phyloP scores from a whole-genome alignment of 2,797 vertebrate species.

The Galagoides demidoff region DNA sequence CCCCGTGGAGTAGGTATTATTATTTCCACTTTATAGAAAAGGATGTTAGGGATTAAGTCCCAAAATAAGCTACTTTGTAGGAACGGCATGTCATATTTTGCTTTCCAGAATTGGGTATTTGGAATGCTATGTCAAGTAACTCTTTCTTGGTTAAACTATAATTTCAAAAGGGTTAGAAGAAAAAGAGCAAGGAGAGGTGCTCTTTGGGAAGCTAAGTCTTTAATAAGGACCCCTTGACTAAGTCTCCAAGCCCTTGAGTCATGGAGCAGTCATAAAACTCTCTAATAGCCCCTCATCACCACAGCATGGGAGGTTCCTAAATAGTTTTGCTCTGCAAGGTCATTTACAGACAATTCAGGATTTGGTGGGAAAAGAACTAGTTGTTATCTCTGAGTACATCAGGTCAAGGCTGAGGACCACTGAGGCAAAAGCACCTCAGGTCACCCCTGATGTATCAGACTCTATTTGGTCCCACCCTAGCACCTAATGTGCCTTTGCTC shows the following conservation, averaged over 20 bases:
- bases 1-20: too few relatives aligned
- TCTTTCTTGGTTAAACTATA: background rate
- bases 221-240: background rate
- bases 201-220: background rate
- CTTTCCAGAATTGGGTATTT: background rate
- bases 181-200: background rate
- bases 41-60: background rate
- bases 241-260: background rate
- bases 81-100: background rate
- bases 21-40: background rate
- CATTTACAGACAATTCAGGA: background rate
- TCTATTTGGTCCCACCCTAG: rapidly evolving
- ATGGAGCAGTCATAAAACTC: background rate
- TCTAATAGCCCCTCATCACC: background rate
- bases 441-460: background rate
- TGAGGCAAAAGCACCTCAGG: background rate
- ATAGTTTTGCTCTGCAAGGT: background rate
- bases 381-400: background rate
- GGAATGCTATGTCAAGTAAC: background rate
- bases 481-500: background rate
- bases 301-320: rapidly evolving
- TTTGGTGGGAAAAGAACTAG: background rate
- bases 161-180: background rate
- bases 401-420: background rate
- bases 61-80: background rate